These are phyloP conservation scores for Nesoenas mayeri DNA, from an alignment of 2,113 vertebrate species.

Conservation along the genomic window DNA sequence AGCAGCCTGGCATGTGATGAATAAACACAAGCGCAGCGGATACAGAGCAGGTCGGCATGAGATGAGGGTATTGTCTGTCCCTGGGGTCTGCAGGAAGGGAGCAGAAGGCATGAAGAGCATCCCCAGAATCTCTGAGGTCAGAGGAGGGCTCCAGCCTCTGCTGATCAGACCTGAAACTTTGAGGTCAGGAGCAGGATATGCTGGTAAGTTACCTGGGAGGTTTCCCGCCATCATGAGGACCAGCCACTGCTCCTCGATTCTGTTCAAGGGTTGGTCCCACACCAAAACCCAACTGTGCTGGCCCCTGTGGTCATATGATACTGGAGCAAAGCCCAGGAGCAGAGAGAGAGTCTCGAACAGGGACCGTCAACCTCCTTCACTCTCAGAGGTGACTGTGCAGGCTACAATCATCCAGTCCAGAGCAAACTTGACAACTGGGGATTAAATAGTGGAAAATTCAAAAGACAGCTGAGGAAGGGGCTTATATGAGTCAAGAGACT, in stretches of 20 bases:
- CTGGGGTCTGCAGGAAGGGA: background rate
- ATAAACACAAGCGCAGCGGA: background rate
- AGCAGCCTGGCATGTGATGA: background rate
- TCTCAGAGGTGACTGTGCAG: background rate
- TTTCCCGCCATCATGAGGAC: background rate
- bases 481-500: background rate
- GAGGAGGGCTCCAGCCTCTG: background rate
- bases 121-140: background rate
- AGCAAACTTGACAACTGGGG: background rate
- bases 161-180: background rate
- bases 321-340: background rate
- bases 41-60: background rate
- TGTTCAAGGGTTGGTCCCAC: background rate
- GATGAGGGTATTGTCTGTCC: background rate
- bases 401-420: background rate
- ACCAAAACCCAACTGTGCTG: background rate
- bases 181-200: background rate
- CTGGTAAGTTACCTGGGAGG: background rate
- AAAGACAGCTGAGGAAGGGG: constrained; percentile 29
- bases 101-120: background rate
- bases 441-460: constrained; percentile 46
- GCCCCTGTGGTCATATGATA: fast-evolving
- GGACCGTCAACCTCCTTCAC: background rate
- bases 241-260: background rate
- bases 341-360: background rate